Evolutionary conservation across 2,888 invertebrate genomes (phyloP).

Genomic region (Cheilosia soror): DNA sequence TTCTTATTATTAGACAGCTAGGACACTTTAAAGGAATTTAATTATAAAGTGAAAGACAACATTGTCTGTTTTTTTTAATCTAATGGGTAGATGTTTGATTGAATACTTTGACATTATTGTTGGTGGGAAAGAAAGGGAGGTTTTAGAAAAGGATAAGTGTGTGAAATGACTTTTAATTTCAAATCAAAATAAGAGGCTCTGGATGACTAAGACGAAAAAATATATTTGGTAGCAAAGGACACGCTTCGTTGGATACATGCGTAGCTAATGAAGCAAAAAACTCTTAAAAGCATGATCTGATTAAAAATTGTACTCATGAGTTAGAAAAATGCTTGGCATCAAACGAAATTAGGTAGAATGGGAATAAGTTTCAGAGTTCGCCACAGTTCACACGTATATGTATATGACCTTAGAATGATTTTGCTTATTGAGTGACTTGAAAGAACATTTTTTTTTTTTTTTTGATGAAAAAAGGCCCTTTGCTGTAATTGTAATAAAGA

Average conservation of each 20-base stretch:
- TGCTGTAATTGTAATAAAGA: too few species aligned
- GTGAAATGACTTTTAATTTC: conserved; percentile 16
- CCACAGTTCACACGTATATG: background rate
- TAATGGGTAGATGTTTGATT: background rate
- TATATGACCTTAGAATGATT: background rate
- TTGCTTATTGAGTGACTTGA: too few species aligned
- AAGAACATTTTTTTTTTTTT: too few species aligned
- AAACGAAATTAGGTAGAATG: background rate
- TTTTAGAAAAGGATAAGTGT: background rate
- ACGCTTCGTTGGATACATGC: background rate
- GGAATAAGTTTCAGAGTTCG: background rate
- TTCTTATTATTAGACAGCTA: background rate
- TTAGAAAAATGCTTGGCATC: background rate
- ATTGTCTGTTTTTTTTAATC: background rate
- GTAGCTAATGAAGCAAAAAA: background rate
- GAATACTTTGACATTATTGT: conserved; percentile 13
- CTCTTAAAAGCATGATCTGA: background rate
- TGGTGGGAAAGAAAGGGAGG: background rate
- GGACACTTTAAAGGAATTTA: conserved; percentile 31
- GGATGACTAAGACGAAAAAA: background rate
- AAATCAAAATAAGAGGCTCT: background rate
- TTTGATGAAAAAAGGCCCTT: too few species aligned
- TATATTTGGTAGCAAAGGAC: background rate
- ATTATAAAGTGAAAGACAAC: background rate
- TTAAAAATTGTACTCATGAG: background rate